Evolutionary conservation across 2,113 vertebrate genomes (phyloP).

Genomic region (Piaya cayana): DNA sequence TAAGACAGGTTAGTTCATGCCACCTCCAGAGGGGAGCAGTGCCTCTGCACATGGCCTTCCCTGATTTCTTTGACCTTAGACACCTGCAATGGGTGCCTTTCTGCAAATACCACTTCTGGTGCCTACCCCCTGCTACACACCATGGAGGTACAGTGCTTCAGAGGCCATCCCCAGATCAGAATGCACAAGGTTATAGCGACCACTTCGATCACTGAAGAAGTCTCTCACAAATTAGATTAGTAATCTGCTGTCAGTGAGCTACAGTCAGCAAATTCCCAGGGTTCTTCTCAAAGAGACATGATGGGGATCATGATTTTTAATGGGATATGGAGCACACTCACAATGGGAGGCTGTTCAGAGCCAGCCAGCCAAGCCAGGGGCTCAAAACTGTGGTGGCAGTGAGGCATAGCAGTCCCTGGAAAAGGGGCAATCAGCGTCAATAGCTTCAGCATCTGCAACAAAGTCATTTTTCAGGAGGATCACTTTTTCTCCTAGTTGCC

Average conservation of each 20-base stretch:
- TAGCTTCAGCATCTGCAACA: not conserved
- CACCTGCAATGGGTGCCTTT: not conserved
- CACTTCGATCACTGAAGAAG: not conserved
- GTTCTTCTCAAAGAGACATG: not conserved
- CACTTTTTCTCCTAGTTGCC: not conserved
- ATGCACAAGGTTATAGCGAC: not conserved
- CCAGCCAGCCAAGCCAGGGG: not conserved
- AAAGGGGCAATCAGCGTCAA: not conserved
- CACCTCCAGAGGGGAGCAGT: not conserved
- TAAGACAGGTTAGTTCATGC: not conserved
- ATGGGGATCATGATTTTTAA: not conserved
- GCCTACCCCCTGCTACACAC: not conserved
- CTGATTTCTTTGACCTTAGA: not conserved
- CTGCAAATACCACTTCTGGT: not conserved
- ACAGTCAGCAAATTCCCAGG: conserved; percentile 1
- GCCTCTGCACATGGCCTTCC: not conserved
- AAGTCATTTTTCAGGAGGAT: not conserved
- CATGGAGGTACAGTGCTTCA: not conserved
- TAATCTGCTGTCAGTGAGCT: not conserved
- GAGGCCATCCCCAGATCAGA: not conserved
- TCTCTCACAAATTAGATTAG: not conserved
- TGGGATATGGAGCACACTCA: not conserved
- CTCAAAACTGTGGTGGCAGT: not conserved
- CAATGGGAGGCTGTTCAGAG: not conserved
- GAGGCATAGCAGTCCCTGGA: not conserved